Conservation (phyloP, 2,113 vertebrate genomes). For the Otocyon megalotis region DNA sequence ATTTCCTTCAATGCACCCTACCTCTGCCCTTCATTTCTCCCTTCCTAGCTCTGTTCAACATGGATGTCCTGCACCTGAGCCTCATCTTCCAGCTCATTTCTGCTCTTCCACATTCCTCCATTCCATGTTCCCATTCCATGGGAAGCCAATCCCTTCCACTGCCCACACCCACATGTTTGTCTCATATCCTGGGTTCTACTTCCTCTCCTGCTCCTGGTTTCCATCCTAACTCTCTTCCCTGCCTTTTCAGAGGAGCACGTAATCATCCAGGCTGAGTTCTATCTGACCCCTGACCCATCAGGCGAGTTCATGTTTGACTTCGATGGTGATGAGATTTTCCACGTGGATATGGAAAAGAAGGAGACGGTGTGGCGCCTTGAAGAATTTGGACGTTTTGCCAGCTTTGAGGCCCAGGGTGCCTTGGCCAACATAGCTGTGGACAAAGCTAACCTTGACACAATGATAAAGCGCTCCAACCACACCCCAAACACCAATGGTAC, state of each 20-base stretch:
- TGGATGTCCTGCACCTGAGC: rapidly evolving
- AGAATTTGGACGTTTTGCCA: slow-evolving; percentile 66
- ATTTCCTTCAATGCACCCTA: neutral
- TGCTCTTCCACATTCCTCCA: rapidly evolving
- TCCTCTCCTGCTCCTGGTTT: neutral
- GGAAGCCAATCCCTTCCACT: rapidly evolving
- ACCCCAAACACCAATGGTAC: slow-evolving; percentile 60
- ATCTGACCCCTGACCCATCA: neutral
- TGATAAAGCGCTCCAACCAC: slow-evolving; percentile 65
- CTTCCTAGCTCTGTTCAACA: neutral
- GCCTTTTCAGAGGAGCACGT: slow-evolving; percentile 63
- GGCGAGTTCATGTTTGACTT: slow-evolving; percentile 80
- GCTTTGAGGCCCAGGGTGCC: slow-evolving; percentile 77
- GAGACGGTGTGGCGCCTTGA: slow-evolving; percentile 78
- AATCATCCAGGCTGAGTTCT: slow-evolving; percentile 65
- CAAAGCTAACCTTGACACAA: slow-evolving; percentile 70
- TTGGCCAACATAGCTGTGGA: slow-evolving; percentile 77
- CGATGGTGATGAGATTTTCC: slow-evolving; percentile 81
- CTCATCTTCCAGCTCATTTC: neutral
- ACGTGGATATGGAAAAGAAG: slow-evolving; percentile 63
- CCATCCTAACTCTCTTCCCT: neutral
- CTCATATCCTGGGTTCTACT: neutral
- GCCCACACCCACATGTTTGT: rapidly evolving
- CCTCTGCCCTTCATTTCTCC: rapidly evolving
- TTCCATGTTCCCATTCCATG: no score